These are phyloP conservation scores for Conistra vaccinii DNA, from an alignment of 2,888 invertebrate species.

Conservation along the genomic window DNA sequence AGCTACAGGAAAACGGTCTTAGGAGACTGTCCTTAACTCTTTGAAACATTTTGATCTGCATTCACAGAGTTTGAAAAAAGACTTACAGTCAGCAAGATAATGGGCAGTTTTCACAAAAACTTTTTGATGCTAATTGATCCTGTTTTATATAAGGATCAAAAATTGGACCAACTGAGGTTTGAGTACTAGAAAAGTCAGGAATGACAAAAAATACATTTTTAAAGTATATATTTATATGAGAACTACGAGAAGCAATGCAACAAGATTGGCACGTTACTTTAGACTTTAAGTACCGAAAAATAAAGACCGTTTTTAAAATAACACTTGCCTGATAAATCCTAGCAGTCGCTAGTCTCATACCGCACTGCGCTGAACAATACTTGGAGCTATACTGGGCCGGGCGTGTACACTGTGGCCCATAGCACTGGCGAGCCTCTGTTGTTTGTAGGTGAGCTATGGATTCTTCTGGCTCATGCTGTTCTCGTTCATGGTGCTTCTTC, in stretches of 20 bases:
- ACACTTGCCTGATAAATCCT: slow-evolving; percentile 94
- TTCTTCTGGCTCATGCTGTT: slow-evolving; percentile 84
- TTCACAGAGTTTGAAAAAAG: too few relatives aligned
- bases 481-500: slow-evolving; percentile 87
- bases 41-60: too few relatives aligned
- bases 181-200: too few relatives aligned
- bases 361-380: slow-evolving; percentile 98
- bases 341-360: slow-evolving; percentile 96
- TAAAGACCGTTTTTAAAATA: not conserved
- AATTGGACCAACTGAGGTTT: too few relatives aligned
- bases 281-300: not conserved
- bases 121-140: too few relatives aligned
- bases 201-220: too few relatives aligned
- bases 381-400: slow-evolving; percentile 95
- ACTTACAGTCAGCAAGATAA: too few relatives aligned
- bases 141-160: too few relatives aligned
- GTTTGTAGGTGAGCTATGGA: slow-evolving; percentile 90
- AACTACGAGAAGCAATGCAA: not conserved
- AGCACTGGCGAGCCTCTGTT: slow-evolving; percentile 95
- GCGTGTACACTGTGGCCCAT: slow-evolving; percentile 96
- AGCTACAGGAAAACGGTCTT: too few relatives aligned
- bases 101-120: too few relatives aligned
- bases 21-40: too few relatives aligned
- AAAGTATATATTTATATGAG: too few relatives aligned
- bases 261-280: not conserved